Evolutionary conservation across 2,113 vertebrate genomes (phyloP).

Genomic region (Neofelis nebulosa): DNA sequence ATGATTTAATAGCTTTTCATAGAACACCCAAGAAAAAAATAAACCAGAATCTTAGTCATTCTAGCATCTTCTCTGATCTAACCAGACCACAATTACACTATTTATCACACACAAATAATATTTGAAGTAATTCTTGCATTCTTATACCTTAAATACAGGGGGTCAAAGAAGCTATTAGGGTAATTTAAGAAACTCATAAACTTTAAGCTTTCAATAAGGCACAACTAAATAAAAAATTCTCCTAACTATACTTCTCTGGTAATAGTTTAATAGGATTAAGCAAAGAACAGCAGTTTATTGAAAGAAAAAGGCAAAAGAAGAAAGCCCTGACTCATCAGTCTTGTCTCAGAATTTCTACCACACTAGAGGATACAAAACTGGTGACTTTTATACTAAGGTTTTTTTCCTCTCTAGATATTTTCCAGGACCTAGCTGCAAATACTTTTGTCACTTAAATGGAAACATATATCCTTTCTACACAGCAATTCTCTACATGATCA

Average conservation of each 20-base stretch:
- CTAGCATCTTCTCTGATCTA: slow-evolving; percentile 24
- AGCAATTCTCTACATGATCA: slow-evolving; percentile 15
- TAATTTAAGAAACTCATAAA: slow-evolving; percentile 31
- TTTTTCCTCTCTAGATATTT: background rate
- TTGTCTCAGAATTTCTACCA: background rate
- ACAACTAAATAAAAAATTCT: slow-evolving; percentile 37
- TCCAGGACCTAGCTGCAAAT: slow-evolving; percentile 8
- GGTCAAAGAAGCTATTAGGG: background rate
- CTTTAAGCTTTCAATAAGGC: background rate
- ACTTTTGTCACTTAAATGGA: slow-evolving; percentile 36
- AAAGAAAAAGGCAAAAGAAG: background rate
- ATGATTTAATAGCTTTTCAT: background rate
- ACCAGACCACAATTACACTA: background rate
- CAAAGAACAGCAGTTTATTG: background rate
- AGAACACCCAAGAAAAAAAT: background rate
- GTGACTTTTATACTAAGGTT: slow-evolving; percentile 39
- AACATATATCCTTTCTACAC: slow-evolving; percentile 6
- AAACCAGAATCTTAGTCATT: background rate
- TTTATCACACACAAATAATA: background rate
- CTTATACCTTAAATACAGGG: background rate
- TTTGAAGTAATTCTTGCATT: background rate
- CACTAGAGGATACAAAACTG: background rate
- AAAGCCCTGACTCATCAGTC: background rate
- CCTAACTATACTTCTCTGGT: background rate
- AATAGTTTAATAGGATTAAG: background rate